These are phyloP conservation scores for Sebastes melanostomus DNA, from an alignment of 2,797 vertebrate genomes.

Conservation along the genomic window DNA sequence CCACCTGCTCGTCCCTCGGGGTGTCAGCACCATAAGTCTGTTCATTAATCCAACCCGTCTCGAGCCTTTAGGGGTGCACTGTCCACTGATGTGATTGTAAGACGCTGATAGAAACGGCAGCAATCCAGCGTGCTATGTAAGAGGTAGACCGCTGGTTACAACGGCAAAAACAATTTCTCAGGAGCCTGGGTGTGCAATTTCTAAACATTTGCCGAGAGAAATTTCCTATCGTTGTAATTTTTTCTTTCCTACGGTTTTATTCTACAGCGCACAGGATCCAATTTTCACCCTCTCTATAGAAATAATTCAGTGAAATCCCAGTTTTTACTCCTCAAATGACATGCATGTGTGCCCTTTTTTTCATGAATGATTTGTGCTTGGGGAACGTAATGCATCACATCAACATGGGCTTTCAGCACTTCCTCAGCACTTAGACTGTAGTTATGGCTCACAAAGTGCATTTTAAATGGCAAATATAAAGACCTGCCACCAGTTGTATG, in stretches of 20 bases:
- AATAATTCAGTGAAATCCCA: conserved; percentile 74
- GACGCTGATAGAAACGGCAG: conserved; percentile 61
- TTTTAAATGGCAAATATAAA: conserved; percentile 67
- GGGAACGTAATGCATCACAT: conserved; percentile 71
- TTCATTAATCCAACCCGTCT: conserved; percentile 70
- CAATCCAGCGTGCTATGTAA: conserved; percentile 20
- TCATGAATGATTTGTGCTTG: conserved; percentile 78
- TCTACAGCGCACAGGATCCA: conserved; percentile 17
- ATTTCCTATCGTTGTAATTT: conserved; percentile 10
- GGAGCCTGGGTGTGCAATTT: conserved; percentile 12
- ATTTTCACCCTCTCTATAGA: conserved; percentile 32
- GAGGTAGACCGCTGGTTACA: conserved; percentile 19
- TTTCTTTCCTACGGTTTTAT: conserved; percentile 17
- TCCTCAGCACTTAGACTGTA: conserved; percentile 62
- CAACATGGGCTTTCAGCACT: conserved; percentile 66
- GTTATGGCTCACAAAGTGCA: conserved; percentile 66
- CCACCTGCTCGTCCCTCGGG: conserved; percentile 50
- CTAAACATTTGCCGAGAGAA: conserved; percentile 13
- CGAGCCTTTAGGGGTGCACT: conserved; percentile 53
- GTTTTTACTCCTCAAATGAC: conserved; percentile 67
- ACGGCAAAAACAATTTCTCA: conserved; percentile 15
- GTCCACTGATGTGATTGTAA: conserved; percentile 63
- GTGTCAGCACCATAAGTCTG: conserved; percentile 52
- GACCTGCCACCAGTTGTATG: conserved; percentile 42
- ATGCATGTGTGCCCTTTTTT: conserved; percentile 61